phyloP scores from a whole-genome alignment of 2,888 invertebrate species.

The Leptopilina syphax region DNA sequence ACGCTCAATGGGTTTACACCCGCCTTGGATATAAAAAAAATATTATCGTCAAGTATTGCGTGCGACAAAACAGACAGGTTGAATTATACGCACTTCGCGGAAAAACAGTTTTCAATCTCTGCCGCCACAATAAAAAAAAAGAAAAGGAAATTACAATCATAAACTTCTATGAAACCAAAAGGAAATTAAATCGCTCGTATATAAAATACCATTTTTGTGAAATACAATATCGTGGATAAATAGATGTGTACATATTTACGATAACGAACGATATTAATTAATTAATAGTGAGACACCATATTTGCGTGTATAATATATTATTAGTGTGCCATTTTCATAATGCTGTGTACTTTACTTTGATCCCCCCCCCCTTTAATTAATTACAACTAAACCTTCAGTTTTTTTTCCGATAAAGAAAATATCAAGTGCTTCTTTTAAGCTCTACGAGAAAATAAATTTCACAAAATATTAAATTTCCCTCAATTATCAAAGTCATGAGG shows the following conservation, averaged over 20 bases:
- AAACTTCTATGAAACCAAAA: too few species aligned
- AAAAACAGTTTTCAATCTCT: neutral
- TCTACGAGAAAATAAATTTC: too few species aligned
- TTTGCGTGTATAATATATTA: neutral
- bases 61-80: slow-evolving; percentile 17
- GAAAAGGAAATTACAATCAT: too few species aligned
- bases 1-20: slow-evolving; percentile 60
- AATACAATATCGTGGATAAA: too few species aligned
- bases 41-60: slow-evolving; percentile 34
- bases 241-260: too few species aligned
- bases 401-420: neutral
- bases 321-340: slow-evolving; percentile 8
- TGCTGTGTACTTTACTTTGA: neutral
- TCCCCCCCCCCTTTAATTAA: neutral
- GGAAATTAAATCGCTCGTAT: too few species aligned
- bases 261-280: too few species aligned
- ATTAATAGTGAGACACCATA: neutral
- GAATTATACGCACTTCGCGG: slow-evolving; percentile 6
- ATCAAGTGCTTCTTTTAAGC: neutral
- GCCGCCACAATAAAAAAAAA: too few species aligned
- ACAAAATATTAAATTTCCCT: too few species aligned
- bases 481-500: too few species aligned
- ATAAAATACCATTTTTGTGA: too few species aligned
- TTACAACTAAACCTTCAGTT: neutral
- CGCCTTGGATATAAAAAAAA: slow-evolving; percentile 45